Percentiles rank a stretch among this genome's conserved stretches.
Conservation (phyloP, 2,888 invertebrate species). For the Masnerella sp. region DNA sequence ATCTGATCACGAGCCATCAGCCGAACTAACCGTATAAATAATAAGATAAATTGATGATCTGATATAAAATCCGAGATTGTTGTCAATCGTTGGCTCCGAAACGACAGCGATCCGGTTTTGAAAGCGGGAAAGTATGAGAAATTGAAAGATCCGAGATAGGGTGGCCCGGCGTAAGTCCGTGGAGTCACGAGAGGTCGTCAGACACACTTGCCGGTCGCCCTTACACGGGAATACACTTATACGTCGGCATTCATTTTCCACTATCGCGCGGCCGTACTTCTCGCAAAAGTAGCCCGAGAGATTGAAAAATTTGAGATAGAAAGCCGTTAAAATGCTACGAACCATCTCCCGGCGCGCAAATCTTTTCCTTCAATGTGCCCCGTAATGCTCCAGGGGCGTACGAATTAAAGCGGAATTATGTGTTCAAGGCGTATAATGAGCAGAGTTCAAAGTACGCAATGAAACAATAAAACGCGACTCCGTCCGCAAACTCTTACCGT, state of each 20-base stretch:
- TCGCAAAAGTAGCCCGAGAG: constrained; percentile 62
- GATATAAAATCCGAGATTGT: constrained; percentile 32
- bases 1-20: too few species aligned
- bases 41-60: constrained; percentile 20
- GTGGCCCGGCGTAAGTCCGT: constrained; percentile 61
- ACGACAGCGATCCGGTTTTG: constrained; percentile 60
- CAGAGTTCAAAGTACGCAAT: constrained; percentile 32
- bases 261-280: constrained; percentile 69
- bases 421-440: constrained; percentile 45
- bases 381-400: constrained; percentile 31
- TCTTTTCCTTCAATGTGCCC: constrained; percentile 34
- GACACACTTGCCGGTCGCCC: constrained; percentile 65
- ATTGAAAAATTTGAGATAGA: constrained; percentile 71
- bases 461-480: constrained; percentile 17
- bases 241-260: constrained; percentile 71
- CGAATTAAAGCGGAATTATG: constrained; percentile 43
- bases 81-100: constrained; percentile 29
- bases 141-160: constrained; percentile 74
- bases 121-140: constrained; percentile 68
- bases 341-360: constrained; percentile 41
- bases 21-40: constrained; percentile 26
- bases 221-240: constrained; percentile 73
- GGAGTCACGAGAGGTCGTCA: constrained; percentile 72
- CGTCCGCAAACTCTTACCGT: not conserved
- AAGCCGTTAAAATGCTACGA: constrained; percentile 62